Percentiles rank a stretch among this genome's conserved stretches.
These are phyloP conservation scores for Megastigmus dorsalis DNA, from an alignment of 2,888 invertebrate genomes.

Conservation along the genomic window DNA sequence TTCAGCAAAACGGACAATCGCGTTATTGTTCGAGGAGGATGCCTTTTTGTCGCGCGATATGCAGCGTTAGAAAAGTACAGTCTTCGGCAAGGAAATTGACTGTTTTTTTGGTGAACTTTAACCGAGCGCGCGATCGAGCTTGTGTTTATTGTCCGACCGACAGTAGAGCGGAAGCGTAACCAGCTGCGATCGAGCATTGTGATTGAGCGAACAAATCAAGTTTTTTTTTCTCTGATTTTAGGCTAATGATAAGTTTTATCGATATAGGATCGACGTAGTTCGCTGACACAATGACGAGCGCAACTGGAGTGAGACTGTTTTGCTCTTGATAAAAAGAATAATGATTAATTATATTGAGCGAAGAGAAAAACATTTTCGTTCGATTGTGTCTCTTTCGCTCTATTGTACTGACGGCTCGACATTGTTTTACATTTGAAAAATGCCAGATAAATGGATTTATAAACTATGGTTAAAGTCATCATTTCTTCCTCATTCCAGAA, in stretches of 20 bases:
- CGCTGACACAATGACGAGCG: not conserved
- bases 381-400: not conserved
- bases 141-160: too few relatives aligned
- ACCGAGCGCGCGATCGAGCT: too few relatives aligned
- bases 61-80: too few relatives aligned
- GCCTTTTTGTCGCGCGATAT: too few relatives aligned
- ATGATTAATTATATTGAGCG: not conserved
- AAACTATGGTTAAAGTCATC: not conserved
- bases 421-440: conserved; percentile 7
- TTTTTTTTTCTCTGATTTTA: conserved; percentile 20
- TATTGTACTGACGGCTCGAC: not conserved
- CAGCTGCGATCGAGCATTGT: not conserved
- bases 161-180: conserved; percentile 10
- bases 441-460: conserved; percentile 43
- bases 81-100: too few relatives aligned
- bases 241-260: conserved; percentile 1
- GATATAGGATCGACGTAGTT: not conserved
- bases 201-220: conserved; percentile 1
- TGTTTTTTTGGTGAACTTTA: too few relatives aligned
- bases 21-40: too few relatives aligned
- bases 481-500: not conserved
- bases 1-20: too few relatives aligned
- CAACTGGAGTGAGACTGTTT: conserved; percentile 41
- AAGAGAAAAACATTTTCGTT: not conserved
- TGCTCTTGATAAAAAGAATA: conserved; percentile 25